phyloP scores from a whole-genome alignment of 2,113 vertebrate species.

The Lepisosteus osseus region DNA sequence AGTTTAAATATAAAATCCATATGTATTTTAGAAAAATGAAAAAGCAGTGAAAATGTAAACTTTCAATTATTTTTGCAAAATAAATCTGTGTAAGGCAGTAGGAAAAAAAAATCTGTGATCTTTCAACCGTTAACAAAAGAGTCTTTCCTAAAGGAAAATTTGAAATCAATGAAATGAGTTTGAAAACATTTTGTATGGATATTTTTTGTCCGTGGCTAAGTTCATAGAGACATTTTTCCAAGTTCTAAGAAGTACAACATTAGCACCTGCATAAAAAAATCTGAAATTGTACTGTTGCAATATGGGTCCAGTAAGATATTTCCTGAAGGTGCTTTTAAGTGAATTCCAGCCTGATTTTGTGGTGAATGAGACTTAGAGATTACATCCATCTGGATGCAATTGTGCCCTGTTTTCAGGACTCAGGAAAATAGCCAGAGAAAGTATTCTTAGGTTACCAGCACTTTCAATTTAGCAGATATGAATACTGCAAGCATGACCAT shows the following conservation, averaged over 20 bases:
- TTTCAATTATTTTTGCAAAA: no score
- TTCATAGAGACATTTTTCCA: neutral
- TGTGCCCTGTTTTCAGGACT: constrained; percentile 51
- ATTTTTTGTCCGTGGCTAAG: neutral
- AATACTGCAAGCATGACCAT: constrained; percentile 21
- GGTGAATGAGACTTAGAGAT: constrained; percentile 55
- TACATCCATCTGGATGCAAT: constrained; percentile 74
- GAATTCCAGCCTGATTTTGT: constrained; percentile 56
- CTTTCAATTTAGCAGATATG: constrained; percentile 31
- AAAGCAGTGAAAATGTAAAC: no score
- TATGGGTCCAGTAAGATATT: constrained; percentile 46
- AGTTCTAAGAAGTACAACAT: constrained; percentile 1
- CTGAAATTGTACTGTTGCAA: constrained; percentile 26
- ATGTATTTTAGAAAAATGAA: no score
- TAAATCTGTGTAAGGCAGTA: no score
- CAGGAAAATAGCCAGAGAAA: constrained; percentile 39
- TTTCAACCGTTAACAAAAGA: no score
- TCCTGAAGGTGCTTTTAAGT: constrained; percentile 55
- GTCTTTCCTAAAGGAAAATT: no score
- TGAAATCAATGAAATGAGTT: no score
- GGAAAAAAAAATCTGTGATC: no score
- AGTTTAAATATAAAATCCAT: no score
- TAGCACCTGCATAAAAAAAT: constrained; percentile 27
- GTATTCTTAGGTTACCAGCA: constrained; percentile 33
- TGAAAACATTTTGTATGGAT: neutral